Percentiles rank a stretch among this genome's conserved stretches.
These are phyloP conservation scores for Stigmatopora nigra DNA, from an alignment of 2,113 vertebrate genomes.

Conservation along the genomic window DNA sequence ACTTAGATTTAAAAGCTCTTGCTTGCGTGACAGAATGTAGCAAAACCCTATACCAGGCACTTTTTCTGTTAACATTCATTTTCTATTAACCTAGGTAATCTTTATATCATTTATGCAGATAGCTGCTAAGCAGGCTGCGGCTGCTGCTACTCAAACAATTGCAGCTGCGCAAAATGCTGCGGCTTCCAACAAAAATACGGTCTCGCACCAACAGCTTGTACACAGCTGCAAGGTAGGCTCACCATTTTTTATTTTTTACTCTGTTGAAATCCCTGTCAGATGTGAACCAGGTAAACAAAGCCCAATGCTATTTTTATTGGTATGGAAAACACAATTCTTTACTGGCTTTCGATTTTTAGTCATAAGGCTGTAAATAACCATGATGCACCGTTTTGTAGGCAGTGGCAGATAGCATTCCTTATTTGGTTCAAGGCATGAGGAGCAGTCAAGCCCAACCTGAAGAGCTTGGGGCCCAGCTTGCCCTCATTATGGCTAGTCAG, in stretches of 20 bases:
- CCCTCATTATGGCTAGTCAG: constrained; percentile 94
- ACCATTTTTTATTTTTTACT: neutral
- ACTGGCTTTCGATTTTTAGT: neutral
- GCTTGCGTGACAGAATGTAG: constrained; percentile 4
- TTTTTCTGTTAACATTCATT: constrained; percentile 17
- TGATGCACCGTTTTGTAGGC: constrained; percentile 64
- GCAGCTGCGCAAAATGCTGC: constrained; percentile 96
- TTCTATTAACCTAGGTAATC: constrained; percentile 17
- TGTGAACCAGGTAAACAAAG: neutral
- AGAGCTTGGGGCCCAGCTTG: constrained; percentile 87
- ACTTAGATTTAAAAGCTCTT: neutral
- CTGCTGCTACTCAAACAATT: constrained; percentile 94
- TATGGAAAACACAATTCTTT: neutral
- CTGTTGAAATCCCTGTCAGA: neutral
- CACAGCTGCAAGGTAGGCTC: constrained; percentile 93
- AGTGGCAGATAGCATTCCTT: constrained; percentile 92
- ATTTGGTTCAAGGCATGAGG: constrained; percentile 91
- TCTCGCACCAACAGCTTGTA: constrained; percentile 92
- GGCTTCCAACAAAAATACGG: constrained; percentile 89
- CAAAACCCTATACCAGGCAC: constrained; percentile 10
- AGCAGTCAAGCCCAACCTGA: constrained; percentile 92
- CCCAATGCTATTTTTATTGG: neutral
- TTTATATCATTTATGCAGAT: constrained; percentile 67
- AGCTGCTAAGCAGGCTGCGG: constrained; percentile 94
- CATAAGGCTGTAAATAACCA: constrained; percentile 5